phyloP scores from a whole-genome alignment of 2,113 vertebrate species.

The Macrotus californicus region DNA sequence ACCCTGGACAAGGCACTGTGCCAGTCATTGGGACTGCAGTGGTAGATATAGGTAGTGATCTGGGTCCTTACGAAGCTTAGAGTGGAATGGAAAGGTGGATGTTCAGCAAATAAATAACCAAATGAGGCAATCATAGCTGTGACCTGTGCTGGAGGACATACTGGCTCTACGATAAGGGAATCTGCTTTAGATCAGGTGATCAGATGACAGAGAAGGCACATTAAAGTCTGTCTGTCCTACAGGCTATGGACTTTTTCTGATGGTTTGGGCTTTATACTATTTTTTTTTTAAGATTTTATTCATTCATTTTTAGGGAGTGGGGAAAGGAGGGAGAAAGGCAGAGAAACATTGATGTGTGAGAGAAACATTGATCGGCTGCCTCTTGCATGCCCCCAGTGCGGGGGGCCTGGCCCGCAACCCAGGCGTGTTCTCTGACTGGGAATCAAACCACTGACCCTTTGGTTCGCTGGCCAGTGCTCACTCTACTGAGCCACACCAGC shows the following conservation, averaged over 20 bases:
- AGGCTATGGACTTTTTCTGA: constrained; percentile 14
- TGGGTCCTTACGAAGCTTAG: not conserved
- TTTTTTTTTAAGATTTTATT: no score
- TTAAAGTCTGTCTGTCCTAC: not conserved
- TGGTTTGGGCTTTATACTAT: not conserved
- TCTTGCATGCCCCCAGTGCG: no score
- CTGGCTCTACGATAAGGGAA: not conserved
- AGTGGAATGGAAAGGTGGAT: not conserved
- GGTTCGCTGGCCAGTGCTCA: no score
- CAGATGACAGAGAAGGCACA: not conserved
- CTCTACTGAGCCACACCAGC: no score
- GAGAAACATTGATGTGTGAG: no score
- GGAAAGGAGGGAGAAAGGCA: no score
- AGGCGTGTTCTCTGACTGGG: no score
- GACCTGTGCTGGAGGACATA: not conserved
- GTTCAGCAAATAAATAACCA: not conserved
- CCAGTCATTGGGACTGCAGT: not conserved
- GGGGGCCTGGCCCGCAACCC: no score
- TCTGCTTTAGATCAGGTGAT: constrained; percentile 4
- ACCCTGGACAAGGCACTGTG: not conserved
- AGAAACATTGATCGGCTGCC: no score
- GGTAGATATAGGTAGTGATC: not conserved
- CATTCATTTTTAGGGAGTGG: no score
- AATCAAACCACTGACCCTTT: no score
- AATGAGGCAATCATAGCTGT: not conserved